Conservation (phyloP, 1,140 invertebrate species). For the Zaprionus gabonicus region DNA sequence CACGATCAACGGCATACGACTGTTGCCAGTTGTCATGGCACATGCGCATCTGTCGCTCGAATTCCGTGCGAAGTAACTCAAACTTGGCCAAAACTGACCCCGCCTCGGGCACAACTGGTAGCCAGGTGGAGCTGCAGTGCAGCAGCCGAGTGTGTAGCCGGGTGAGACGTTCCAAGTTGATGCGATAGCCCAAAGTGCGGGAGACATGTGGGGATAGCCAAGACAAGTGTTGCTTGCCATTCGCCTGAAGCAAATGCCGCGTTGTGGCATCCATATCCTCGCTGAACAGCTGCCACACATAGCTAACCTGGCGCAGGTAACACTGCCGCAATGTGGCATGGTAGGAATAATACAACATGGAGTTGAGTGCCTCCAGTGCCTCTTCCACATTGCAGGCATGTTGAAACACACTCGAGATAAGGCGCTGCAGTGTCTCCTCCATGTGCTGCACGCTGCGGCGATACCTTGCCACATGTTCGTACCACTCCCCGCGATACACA, state of each 20-base stretch:
- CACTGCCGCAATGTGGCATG: slow-evolving; percentile 87
- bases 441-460: slow-evolving; percentile 87
- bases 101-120: slow-evolving; percentile 66
- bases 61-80: slow-evolving; percentile 60
- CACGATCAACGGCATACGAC: slow-evolving; percentile 81
- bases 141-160: slow-evolving; percentile 62
- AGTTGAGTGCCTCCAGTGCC: slow-evolving; percentile 88
- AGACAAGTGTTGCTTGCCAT: slow-evolving; percentile 87
- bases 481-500: slow-evolving; percentile 86
- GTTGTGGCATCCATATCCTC: slow-evolving; percentile 91
- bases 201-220: slow-evolving; percentile 90
- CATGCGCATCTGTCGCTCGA: slow-evolving; percentile 53
- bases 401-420: slow-evolving; percentile 88
- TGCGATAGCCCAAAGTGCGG: slow-evolving; percentile 56
- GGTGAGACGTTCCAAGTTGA: slow-evolving; percentile 67
- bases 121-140: slow-evolving; percentile 56
- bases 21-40: slow-evolving; percentile 87
- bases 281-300: slow-evolving; percentile 90
- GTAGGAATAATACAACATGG: slow-evolving; percentile 89
- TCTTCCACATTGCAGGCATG: slow-evolving; percentile 90
- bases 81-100: slow-evolving; percentile 56
- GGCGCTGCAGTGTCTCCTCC: slow-evolving; percentile 89
- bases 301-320: slow-evolving; percentile 87
- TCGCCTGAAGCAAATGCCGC: slow-evolving; percentile 87
- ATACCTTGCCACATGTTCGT: slow-evolving; percentile 82